These are phyloP conservation scores for Erpobdella octoculata DNA, from an alignment of 2,888 invertebrate genomes.

Conservation along the genomic window DNA sequence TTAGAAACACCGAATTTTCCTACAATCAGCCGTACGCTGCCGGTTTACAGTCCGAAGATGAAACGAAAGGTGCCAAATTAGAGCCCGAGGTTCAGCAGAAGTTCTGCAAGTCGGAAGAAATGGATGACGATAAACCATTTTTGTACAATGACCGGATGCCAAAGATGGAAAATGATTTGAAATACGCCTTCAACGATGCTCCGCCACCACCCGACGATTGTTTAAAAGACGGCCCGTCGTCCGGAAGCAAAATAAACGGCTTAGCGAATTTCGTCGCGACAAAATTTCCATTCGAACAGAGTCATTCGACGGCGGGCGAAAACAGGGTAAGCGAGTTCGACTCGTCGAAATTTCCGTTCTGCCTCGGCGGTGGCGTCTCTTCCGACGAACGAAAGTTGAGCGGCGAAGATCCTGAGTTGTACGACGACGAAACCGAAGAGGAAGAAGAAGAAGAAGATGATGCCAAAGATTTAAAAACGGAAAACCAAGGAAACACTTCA, in stretches of 20 bases:
- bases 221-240: no score
- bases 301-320: background rate
- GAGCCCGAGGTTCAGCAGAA: no score
- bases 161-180: background rate
- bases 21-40: background rate
- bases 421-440: conserved; percentile 16
- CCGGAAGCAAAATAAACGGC: no score
- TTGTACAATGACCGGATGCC: background rate
- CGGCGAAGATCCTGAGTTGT: background rate
- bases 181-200: background rate
- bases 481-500: no score
- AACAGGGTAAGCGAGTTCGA: background rate
- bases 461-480: background rate
- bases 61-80: no score
- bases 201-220: no score
- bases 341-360: background rate
- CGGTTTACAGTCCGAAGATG: background rate
- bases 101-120: background rate
- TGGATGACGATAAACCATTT: background rate
- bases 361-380: background rate
- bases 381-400: background rate
- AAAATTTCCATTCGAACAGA: no score
- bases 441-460: conserved; percentile 21
- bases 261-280: no score
- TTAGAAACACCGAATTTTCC: conserved; percentile 5